Percentiles rank a stretch among this genome's conserved stretches.
These are phyloP conservation scores for Amphiduros pacificus DNA, from an alignment of 2,888 invertebrate genomes.

Conservation along the genomic window DNA sequence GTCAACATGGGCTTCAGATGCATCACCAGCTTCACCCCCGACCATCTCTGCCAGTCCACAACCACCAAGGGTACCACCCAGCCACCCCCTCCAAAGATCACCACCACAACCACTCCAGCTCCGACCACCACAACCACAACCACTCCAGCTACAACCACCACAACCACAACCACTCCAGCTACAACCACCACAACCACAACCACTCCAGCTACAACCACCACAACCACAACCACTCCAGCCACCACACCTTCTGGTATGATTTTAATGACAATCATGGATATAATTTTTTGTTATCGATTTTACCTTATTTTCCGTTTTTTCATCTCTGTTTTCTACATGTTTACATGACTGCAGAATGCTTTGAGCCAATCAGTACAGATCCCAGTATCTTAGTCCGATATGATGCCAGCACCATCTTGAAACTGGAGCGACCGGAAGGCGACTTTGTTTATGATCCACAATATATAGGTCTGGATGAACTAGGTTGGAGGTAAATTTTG, in stretches of 20 bases:
- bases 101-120: neutral
- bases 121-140: neutral
- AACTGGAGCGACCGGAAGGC: neutral
- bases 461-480: too few species aligned
- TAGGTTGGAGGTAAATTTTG: too few species aligned
- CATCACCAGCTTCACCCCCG: neutral
- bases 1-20: neutral
- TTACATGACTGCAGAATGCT: neutral
- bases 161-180: neutral
- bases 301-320: too few species aligned
- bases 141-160: neutral
- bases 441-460: neutral
- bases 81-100: neutral
- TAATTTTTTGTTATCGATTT: too few species aligned
- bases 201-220: neutral
- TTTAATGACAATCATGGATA: too few species aligned
- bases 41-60: neutral
- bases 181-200: neutral
- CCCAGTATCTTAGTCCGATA: neutral
- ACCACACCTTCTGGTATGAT: too few species aligned
- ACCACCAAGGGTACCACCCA: neutral
- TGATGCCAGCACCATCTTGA: neutral
- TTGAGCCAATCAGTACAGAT: neutral
- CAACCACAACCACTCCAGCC: too few species aligned
- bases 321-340: too few species aligned